These are phyloP conservation scores for Papilio polyxenes DNA, from an alignment of 1,140 invertebrate genomes.

Conservation along the genomic window DNA sequence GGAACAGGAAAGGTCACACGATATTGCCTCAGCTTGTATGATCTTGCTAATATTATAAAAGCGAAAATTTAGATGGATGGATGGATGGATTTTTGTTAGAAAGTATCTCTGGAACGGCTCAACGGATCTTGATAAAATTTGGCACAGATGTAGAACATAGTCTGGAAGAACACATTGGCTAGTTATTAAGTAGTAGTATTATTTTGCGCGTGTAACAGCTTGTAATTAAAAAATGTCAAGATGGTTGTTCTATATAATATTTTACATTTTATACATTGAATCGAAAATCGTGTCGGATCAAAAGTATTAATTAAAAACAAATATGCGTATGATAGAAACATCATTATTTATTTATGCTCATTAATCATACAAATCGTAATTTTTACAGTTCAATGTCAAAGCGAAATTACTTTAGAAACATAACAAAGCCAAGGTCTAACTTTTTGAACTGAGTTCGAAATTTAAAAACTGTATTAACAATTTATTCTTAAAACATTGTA, in stretches of 20 bases:
- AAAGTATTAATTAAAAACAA: background rate
- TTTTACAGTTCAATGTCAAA: background rate
- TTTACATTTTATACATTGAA: no score
- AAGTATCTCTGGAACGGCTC: no score
- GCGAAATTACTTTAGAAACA: background rate
- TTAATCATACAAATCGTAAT: slow-evolving; percentile 2
- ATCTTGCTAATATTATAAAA: no score
- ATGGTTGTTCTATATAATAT: no score
- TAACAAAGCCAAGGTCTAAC: background rate
- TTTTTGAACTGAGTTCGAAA: background rate
- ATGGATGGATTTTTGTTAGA: no score
- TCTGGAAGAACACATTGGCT: no score
- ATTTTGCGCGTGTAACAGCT: no score
- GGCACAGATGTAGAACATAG: no score
- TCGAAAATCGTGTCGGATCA: background rate
- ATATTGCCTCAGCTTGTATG: background rate
- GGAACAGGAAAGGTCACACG: slow-evolving; percentile 10
- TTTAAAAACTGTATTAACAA: background rate
- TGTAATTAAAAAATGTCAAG: no score
- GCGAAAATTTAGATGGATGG: no score
- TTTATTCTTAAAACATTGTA: background rate
- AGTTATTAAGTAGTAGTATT: no score
- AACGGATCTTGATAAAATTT: no score
- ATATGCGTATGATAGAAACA: background rate
- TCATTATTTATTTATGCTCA: slow-evolving; percentile 1